Evolutionary conservation across 2,113 vertebrate species (phyloP).

Genomic region (Apteryx owenii): DNA sequence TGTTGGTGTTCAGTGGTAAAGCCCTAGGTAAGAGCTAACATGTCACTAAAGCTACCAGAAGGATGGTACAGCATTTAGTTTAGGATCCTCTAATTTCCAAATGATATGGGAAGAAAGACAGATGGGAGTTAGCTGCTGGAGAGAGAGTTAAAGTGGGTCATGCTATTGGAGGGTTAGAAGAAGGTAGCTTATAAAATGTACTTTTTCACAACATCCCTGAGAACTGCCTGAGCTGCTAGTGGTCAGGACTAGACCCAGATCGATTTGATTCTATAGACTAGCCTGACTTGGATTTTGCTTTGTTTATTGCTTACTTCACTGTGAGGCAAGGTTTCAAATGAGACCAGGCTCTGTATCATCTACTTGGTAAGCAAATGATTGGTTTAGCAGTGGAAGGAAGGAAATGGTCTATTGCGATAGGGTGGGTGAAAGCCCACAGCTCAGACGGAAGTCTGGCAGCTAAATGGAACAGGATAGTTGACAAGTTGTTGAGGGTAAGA

Average conservation of each 20-base stretch:
- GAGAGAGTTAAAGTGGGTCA: background rate
- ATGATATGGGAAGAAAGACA: background rate
- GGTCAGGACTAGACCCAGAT: background rate
- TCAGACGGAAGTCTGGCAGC: too few relatives aligned
- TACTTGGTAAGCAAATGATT: background rate
- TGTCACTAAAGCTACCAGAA: background rate
- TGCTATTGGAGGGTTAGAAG: background rate
- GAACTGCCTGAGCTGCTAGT: background rate
- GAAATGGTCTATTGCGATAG: too few relatives aligned
- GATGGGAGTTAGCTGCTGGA: background rate
- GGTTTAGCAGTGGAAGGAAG: background rate
- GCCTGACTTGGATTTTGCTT: background rate
- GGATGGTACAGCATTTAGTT: background rate
- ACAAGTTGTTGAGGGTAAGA: too few relatives aligned
- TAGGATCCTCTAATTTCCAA: background rate
- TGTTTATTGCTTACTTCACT: background rate
- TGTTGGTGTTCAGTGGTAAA: background rate
- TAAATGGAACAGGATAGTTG: too few relatives aligned
- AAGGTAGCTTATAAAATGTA: background rate
- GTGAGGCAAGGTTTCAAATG: background rate
- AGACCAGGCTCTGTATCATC: background rate
- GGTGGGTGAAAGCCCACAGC: too few relatives aligned
- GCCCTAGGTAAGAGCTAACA: background rate
- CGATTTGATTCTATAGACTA: background rate
- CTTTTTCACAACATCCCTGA: background rate